Evolutionary conservation across 2,113 vertebrate genomes (phyloP), one percentile per base, ranked within the genome.

Genomic region (Pomatorhinus ruficollis): DNA sequence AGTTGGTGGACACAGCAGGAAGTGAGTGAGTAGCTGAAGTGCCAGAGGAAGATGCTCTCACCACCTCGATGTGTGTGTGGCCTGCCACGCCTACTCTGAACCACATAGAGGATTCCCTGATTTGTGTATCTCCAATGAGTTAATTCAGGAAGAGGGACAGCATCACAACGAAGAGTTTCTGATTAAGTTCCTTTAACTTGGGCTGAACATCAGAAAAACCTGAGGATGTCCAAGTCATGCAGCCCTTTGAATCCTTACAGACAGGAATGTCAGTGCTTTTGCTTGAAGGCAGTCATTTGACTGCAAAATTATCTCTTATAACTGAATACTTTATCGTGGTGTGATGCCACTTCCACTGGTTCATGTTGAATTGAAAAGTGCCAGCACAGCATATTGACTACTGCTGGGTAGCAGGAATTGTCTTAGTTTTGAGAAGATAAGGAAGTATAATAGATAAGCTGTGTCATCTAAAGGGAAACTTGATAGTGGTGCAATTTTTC

Each of bases 41-140:
- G 49, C 33, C 49, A 72, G 45, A 57, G 31, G 19, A 61, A n/a
- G 15, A 57, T 68, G 61, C 24, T 83, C 4, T 84, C 2, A 2
- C 63, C 60, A 44, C 57, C 27, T 75, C 1, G 0, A 16, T 0
- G 0, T 40, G 28, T 50, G 45, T 4, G 0, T 57, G 72, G 47
- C 45, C 79, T 75, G 27, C 17, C 28, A 8, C 0, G 0, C 30
- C 35, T 63, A 6, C 35, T 86, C 42, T 49, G 21, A 65, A 27
- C 12, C 6, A 40, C 15, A 6, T 0, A 45, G 47, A 72, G 53
- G 28, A 65, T 72, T 57, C 30, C n/a, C 7, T 7, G 3, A 12
- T 53, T 25, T 2, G 0, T 68, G 10, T 35, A 3, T 27, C 17
- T 71, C 25, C 44, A 45, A 52, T 68, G 52, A 33, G 28, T 5